These are phyloP conservation scores for Vireo griseus DNA, from an alignment of 2,797 vertebrate genomes.

Conservation along the genomic window DNA sequence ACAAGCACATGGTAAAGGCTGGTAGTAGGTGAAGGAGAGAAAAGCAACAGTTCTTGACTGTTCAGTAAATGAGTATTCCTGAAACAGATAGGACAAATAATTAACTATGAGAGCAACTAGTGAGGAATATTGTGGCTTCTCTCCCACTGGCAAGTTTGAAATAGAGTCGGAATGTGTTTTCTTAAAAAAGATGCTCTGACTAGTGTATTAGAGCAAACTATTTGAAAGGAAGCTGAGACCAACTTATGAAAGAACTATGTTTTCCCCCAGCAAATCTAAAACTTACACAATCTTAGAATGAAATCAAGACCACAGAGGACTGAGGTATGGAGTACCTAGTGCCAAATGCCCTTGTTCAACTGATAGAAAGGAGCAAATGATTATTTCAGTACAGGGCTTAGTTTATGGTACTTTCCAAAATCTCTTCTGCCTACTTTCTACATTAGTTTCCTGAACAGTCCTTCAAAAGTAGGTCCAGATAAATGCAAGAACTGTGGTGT, in stretches of 20 bases:
- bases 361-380: neutral
- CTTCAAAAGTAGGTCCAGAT: neutral
- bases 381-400: neutral
- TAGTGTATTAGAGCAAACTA: neutral
- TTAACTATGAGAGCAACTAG: neutral
- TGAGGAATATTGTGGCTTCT: neutral
- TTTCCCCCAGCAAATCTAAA: neutral
- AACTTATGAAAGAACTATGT: neutral
- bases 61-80: neutral
- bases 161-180: neutral
- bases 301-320: neutral
- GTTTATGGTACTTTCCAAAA: neutral
- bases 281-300: neutral
- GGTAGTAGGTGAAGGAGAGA: neutral
- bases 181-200: neutral
- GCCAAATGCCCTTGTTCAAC: neutral
- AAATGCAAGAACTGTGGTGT: neutral
- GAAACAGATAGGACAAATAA: neutral
- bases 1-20: neutral
- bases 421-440: neutral
- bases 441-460: neutral
- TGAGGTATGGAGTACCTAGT: neutral
- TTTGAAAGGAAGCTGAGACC: neutral
- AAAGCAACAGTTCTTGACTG: neutral
- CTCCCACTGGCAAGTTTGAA: neutral